Evolutionary conservation across 35 echinoderm and acorn worm genomes (phyloP).

Genomic region (Lytechinus variegatus): DNA sequence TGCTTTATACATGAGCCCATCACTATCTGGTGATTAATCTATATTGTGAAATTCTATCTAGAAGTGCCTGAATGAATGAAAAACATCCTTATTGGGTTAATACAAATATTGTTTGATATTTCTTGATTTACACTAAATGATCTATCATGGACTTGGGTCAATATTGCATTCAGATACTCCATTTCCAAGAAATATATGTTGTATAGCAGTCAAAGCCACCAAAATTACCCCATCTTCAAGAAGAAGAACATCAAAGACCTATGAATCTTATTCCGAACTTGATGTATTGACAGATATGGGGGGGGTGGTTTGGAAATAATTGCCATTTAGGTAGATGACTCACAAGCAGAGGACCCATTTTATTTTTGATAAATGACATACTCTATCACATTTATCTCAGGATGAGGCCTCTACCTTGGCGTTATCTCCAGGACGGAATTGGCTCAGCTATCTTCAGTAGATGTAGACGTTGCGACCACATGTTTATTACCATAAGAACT

Average conservation of each 20-base stretch:
- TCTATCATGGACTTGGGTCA: too few species aligned
- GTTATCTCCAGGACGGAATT: background rate
- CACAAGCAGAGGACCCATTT: background rate
- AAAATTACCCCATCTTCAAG: background rate
- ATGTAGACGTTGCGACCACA: background rate
- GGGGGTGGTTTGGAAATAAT: background rate
- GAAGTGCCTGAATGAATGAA: too few species aligned
- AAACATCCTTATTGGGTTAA: too few species aligned
- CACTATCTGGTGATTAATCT: too few species aligned
- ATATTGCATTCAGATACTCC: too few species aligned
- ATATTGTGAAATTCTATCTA: too few species aligned
- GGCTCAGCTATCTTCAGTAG: background rate
- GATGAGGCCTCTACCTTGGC: constrained; percentile 7
- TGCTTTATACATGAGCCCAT: too few species aligned
- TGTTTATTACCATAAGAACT: background rate
- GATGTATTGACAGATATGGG: background rate
- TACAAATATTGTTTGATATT: too few species aligned
- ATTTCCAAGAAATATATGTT: background rate
- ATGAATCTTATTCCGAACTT: background rate
- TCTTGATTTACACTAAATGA: too few species aligned
- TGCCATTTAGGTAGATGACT: constrained; percentile 6
- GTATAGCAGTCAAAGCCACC: background rate
- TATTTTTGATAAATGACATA: background rate
- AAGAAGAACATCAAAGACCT: background rate
- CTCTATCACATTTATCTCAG: background rate